These are phyloP conservation scores for Nasonia oneida DNA, from an alignment of 2,888 invertebrate species.

Conservation along the genomic window DNA sequence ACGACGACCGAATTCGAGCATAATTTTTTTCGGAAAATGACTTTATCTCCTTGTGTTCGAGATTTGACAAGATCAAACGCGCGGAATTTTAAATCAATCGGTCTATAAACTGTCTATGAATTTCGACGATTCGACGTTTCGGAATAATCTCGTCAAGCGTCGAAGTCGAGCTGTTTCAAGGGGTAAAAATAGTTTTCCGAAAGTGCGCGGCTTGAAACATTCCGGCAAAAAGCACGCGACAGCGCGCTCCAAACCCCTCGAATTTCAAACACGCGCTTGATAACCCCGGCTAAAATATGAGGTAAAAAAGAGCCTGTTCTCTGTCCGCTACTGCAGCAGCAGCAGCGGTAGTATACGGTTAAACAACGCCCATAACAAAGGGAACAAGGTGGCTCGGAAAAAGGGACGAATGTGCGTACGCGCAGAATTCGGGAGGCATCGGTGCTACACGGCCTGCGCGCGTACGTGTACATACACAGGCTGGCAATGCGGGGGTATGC, in stretches of 20 bases:
- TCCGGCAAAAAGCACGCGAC: not conserved
- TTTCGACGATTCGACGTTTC: not conserved
- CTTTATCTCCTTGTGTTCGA: too few relatives aligned
- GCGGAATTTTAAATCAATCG: not conserved
- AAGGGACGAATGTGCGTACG: not conserved
- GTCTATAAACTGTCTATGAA: not conserved
- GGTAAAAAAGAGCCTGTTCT: not conserved
- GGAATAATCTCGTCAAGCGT: not conserved
- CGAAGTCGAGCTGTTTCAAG: not conserved
- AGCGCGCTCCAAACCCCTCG: not conserved
- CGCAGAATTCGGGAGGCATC: not conserved
- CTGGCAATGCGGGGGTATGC: slow-evolving; percentile 26
- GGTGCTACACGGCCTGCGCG: not conserved
- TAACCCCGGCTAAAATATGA: slow-evolving; percentile 13
- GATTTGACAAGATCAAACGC: too few relatives aligned
- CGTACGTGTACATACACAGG: slow-evolving; percentile 22
- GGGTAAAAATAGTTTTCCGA: not conserved
- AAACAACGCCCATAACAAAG: slow-evolving; percentile 9
- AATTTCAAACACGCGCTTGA: not conserved
- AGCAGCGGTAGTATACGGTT: not conserved
- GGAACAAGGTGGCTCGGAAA: not conserved
- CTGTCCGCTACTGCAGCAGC: not conserved
- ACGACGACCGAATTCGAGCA: too few relatives aligned
- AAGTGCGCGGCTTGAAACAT: not conserved
- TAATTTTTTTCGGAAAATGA: too few relatives aligned